Evolutionary conservation across 2,797 vertebrate species (phyloP), one percentile per base, ranked within the genome.

Genomic region (Cyprinodon diabolis): DNA sequence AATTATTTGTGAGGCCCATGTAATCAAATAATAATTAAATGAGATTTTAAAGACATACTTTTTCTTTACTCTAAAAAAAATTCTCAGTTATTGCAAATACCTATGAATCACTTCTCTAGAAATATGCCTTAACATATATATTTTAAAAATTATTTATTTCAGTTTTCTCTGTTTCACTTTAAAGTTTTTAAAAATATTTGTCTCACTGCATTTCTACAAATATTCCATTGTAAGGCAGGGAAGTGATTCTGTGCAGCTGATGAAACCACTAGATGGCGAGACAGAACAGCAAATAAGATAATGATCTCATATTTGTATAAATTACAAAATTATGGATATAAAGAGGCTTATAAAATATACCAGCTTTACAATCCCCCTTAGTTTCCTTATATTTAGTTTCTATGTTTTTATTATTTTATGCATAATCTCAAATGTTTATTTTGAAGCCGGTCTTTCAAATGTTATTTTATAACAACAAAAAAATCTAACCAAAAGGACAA

Each of bases 251-350:
- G 37, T 12, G 40, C 9, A n/a, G 62, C 23, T 47, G 13, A 65
- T 65, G 5, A 25, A 47, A 4, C 62, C 62, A 65, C 62, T 65
- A 65, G 62, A 65, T 47, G 62, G 62, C 62, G n/a, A 65, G 40
- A 45, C n/a, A 23, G 62, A 47, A 45, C 45, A 65, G 45, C 62
- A 65, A 47, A 65, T 10, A 23, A 11, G n/a, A 56, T 12, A 21
- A 45, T 0, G 13, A 13, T 43, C 19, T 63, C 37, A 17, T 40
- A 12, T 65, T 45, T 65, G 43, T 23, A 65, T 13, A 45, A 47
- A 65, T 63, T 63, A 63, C 21, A 21, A 19, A 45, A 21, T 47
- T 63, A 9, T 14, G 43, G 4, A 0, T 15, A 13, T 21, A 43
- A 4, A 63, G 4, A 62, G 19, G 35, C 37, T 62, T 62, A 43